phyloP scores from a whole-genome alignment of 2,888 invertebrate species.

The Stenichneumon culpator region DNA sequence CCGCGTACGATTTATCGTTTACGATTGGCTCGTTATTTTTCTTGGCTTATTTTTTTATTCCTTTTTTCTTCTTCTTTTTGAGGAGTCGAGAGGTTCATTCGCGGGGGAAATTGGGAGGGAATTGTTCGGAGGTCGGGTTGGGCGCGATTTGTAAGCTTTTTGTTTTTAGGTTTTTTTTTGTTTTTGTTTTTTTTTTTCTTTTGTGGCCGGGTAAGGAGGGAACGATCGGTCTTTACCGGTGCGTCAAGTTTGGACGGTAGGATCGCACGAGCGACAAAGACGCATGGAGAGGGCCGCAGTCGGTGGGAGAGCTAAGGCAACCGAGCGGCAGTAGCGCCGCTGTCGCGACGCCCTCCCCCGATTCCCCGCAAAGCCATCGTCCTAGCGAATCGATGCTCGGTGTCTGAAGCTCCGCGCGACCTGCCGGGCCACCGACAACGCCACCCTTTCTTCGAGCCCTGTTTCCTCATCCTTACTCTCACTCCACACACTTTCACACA shows the following conservation, averaged over 20 bases:
- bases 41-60: not conserved
- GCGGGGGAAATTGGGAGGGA: not conserved
- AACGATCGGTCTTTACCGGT: not conserved
- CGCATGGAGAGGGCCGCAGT: constrained; percentile 55
- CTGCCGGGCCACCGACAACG: constrained; percentile 65
- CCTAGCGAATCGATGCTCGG: constrained; percentile 82
- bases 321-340: constrained; percentile 70
- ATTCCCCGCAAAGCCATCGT: constrained; percentile 79
- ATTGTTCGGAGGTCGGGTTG: not conserved
- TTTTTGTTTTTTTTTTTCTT: not conserved
- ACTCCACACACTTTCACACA: not conserved
- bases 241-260: not conserved
- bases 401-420: constrained; percentile 72
- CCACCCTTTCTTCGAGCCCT: constrained; percentile 54
- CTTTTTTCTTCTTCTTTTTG: not conserved
- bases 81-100: not conserved
- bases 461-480: constrained; percentile 42
- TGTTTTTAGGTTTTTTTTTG: not conserved
- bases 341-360: constrained; percentile 69
- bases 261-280: not conserved
- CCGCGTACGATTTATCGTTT: not conserved
- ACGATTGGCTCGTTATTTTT: not conserved
- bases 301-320: constrained; percentile 48
- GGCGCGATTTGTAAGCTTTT: not conserved
- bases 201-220: not conserved